Conservation (phyloP, 2,797 vertebrate species). For the Periophthalmus magnuspinnatus region DNA sequence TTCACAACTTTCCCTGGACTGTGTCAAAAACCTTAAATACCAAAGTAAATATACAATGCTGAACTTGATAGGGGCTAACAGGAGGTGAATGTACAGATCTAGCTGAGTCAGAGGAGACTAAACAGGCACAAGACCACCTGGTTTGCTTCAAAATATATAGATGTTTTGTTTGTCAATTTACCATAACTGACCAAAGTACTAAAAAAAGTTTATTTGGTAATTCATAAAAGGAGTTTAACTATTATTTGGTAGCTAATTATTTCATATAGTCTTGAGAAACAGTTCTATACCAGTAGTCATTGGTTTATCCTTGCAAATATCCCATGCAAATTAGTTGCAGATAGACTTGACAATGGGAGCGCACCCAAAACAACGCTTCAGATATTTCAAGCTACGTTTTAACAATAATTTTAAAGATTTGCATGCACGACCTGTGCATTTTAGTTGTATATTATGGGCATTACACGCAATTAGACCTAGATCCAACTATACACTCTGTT, state of each 20-base stretch:
- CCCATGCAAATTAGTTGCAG: not conserved
- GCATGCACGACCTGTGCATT: not conserved
- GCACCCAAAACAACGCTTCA: conserved; percentile 1
- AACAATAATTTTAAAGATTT: not conserved
- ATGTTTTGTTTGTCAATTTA: not conserved
- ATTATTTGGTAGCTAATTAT: not conserved
- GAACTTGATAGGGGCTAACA: conserved; percentile 20
- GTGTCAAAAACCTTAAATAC: not conserved
- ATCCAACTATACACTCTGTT: too few relatives aligned
- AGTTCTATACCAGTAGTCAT: not conserved
- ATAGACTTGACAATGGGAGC: not conserved
- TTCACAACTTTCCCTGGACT: not conserved
- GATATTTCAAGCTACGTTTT: not conserved
- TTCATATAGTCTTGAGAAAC: not conserved
- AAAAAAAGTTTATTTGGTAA: not conserved
- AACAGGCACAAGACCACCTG: conserved; percentile 19
- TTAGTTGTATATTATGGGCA: too few relatives aligned
- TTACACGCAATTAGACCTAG: too few relatives aligned
- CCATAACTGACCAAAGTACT: not conserved
- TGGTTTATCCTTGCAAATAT: not conserved
- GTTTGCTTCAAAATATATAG: conserved; percentile 10
- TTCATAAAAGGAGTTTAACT: not conserved
- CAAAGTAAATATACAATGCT: conserved; percentile 21
- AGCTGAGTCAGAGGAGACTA: conserved; percentile 42
- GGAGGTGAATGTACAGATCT: conserved; percentile 51